A percentile compares a stretch with the other conserved stretches of the same genome.
Conservation (phyloP, 2,113 vertebrate species). For the Echinops telfairi region DNA sequence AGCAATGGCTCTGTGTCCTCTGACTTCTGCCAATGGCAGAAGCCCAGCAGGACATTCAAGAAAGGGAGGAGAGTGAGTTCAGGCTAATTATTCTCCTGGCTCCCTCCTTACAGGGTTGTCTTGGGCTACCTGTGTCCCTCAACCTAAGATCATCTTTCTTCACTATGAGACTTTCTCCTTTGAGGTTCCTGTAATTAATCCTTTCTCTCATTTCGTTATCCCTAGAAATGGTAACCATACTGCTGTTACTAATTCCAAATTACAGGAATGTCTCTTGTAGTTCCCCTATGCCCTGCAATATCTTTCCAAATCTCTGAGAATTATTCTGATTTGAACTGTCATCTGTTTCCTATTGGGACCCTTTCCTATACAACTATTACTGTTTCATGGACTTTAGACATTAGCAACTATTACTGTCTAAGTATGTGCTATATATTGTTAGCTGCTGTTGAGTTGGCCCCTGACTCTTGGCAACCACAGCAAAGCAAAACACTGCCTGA, state of each 20-base stretch:
- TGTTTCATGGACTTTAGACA: conserved; percentile 46
- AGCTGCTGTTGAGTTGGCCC: not conserved
- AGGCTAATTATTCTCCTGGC: conserved; percentile 67
- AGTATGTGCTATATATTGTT: not conserved
- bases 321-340: not conserved
- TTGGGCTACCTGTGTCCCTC: conserved; percentile 71
- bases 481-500: not conserved
- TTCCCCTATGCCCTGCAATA: not conserved
- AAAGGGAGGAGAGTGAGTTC: not conserved
- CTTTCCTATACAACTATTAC: conserved; percentile 35
- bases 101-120: conserved; percentile 59
- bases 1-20: conserved; percentile 4
- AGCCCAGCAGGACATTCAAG: conserved; percentile 54
- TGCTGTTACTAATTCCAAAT: conserved; percentile 6
- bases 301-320: conserved; percentile 2
- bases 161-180: conserved; percentile 62
- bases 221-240: conserved; percentile 43
- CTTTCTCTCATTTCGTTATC: conserved; percentile 56
- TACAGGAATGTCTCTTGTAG: not conserved
- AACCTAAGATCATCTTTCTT: conserved; percentile 73
- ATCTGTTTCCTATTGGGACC: conserved; percentile 24
- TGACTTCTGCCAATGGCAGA: conserved; percentile 40
- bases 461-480: not conserved
- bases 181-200: conserved; percentile 65
- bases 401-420: not conserved